phyloP scores from a whole-genome alignment of 2,113 vertebrate species.

The Rhinopithecus roxellana region DNA sequence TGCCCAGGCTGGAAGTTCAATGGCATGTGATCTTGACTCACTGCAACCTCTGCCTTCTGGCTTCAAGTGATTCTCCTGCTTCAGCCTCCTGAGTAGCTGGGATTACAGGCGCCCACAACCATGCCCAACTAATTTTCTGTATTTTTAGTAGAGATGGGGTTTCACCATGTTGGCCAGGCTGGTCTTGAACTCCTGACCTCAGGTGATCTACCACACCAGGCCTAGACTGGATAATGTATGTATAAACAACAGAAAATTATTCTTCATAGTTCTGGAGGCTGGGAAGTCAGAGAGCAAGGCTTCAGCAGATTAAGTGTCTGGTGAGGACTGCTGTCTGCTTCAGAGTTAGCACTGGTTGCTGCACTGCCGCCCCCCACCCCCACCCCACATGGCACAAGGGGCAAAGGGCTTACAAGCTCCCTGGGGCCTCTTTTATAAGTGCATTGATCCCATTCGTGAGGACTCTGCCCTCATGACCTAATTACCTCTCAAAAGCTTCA shows the following conservation, averaged over 20 bases:
- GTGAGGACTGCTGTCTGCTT: not conserved
- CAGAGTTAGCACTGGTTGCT: not conserved
- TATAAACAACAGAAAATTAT: not conserved
- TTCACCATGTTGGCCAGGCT: no score
- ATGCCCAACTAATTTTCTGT: no score
- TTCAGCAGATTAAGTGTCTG: not conserved
- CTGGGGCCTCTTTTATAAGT: not conserved
- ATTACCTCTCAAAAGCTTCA: not conserved
- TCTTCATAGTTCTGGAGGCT: not conserved
- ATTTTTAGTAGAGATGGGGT: no score
- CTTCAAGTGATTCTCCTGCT: no score
- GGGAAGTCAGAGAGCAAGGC: not conserved
- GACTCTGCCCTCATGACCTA: not conserved
- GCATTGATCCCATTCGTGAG: not conserved
- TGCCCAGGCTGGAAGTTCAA: no score
- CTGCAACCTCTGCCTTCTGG: no score
- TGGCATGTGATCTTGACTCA: no score
- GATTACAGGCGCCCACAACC: no score
- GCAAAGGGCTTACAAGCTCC: no score
- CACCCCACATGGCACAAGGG: not conserved
- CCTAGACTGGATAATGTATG: not conserved
- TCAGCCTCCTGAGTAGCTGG: no score
- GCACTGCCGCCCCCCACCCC: accelerated
- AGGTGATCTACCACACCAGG: no score
- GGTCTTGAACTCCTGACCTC: no score